phyloP scores from a whole-genome alignment of 2,797 vertebrate species.

The Crax fasciolata region DNA sequence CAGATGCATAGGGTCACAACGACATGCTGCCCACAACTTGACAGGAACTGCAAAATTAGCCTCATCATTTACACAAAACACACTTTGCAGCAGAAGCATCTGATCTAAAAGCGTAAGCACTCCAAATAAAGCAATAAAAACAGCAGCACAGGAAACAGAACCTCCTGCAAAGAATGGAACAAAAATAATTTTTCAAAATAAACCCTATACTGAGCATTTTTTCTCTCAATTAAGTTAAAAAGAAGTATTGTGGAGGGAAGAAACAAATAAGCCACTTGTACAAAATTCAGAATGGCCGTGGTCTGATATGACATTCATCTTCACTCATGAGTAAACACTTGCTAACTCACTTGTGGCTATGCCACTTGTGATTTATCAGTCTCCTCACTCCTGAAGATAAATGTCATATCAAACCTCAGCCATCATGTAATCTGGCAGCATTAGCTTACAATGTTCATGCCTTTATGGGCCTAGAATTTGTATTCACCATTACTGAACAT shows the following conservation, averaged over 20 bases:
- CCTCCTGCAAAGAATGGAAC: not conserved
- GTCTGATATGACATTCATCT: constrained; percentile 77
- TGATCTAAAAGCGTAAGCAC: not conserved
- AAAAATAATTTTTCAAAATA: not conserved
- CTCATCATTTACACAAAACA: not conserved
- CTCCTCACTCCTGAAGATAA: constrained; percentile 79
- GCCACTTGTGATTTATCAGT: constrained; percentile 80
- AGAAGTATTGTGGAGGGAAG: not conserved
- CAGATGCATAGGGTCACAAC: not conserved
- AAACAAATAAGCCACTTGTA: not conserved
- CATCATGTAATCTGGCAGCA: constrained; percentile 77
- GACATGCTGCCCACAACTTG: not conserved
- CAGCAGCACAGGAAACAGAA: not conserved
- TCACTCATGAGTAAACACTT: constrained; percentile 80
- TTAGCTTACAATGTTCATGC: constrained; percentile 66
- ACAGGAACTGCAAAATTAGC: not conserved
- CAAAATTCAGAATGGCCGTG: constrained; percentile 42
- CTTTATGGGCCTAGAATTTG: constrained; percentile 36
- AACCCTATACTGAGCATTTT: not conserved
- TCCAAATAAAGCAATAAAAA: not conserved
- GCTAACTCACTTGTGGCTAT: constrained; percentile 79
- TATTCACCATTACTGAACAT: constrained; percentile 13
- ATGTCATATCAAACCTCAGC: constrained; percentile 79
- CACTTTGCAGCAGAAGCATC: not conserved
- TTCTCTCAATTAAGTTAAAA: not conserved